Evolutionary conservation across 2,797 vertebrate species (phyloP).

Genomic region (Anguilla megastoma): DNA sequence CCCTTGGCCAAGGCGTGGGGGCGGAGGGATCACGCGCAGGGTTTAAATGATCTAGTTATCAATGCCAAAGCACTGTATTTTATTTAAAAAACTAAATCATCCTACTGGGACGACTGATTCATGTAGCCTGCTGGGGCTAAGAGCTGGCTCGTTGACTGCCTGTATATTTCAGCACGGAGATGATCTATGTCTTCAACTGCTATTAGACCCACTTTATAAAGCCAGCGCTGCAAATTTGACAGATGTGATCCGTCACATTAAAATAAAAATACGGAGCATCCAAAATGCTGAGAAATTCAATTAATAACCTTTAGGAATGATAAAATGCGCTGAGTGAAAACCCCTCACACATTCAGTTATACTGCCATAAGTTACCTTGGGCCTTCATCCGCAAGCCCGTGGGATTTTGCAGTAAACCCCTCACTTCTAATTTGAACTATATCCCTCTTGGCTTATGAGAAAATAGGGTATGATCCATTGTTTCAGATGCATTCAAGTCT

Average conservation of each 20-base stretch:
- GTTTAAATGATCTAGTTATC: not conserved
- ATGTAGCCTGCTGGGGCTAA: not conserved
- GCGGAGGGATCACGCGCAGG: not conserved
- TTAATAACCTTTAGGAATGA: constrained; percentile 10
- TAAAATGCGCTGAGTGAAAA: not conserved
- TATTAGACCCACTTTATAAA: constrained; percentile 5
- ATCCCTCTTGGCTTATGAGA: not conserved
- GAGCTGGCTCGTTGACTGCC: not conserved
- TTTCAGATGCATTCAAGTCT: not conserved
- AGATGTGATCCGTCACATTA: not conserved
- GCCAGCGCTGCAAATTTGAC: not conserved
- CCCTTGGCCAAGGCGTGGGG: not conserved
- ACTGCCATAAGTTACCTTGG: not conserved
- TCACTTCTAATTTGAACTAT: not conserved
- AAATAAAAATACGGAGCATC: not conserved
- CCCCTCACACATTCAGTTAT: not conserved
- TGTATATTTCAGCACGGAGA: not conserved
- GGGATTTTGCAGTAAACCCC: not conserved
- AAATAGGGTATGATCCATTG: not conserved
- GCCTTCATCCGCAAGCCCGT: not conserved
- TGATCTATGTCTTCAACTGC: not conserved
- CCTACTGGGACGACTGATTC: not conserved
- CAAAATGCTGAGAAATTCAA: not conserved
- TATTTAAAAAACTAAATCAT: not conserved
- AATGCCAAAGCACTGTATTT: constrained; percentile 1